Conservation (phyloP, 2,797 vertebrate genomes). For the Peromyscus melanophrys region DNA sequence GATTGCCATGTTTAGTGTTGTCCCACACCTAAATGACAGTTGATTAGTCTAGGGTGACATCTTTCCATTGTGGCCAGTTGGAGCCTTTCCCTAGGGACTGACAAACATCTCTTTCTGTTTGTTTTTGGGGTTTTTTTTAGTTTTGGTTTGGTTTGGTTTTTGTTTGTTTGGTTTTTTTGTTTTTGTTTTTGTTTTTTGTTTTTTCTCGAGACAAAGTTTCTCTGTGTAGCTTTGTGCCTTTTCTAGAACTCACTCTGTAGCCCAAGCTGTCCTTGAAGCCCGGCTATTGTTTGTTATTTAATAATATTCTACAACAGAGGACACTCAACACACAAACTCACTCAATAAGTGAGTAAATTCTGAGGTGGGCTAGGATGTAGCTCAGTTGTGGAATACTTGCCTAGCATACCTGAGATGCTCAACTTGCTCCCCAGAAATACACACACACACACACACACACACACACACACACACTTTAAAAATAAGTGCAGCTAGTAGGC, state of each 20-base stretch:
- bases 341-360: background rate
- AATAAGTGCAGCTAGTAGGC: background rate
- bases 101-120: background rate
- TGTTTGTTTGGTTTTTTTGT: too few relatives aligned
- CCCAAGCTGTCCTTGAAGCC: too few relatives aligned
- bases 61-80: background rate
- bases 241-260: too few relatives aligned
- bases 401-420: background rate
- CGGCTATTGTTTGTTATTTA: background rate
- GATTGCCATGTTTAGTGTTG: too few relatives aligned
- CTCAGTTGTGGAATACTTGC: background rate
- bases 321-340: background rate
- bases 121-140: background rate
- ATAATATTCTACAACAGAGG: too few relatives aligned
- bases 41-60: background rate
- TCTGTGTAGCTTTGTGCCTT: too few relatives aligned
- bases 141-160: too few relatives aligned
- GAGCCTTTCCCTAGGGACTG: background rate
- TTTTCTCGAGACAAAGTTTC: too few relatives aligned
- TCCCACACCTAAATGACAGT: background rate
- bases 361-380: background rate
- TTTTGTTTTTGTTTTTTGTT: too few relatives aligned
- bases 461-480: background rate
- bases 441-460: background rate
- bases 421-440: background rate